Base-by-base conservation (phyloP, 2,888 invertebrate genomes). In the Metopia argyrocephala region DNA sequence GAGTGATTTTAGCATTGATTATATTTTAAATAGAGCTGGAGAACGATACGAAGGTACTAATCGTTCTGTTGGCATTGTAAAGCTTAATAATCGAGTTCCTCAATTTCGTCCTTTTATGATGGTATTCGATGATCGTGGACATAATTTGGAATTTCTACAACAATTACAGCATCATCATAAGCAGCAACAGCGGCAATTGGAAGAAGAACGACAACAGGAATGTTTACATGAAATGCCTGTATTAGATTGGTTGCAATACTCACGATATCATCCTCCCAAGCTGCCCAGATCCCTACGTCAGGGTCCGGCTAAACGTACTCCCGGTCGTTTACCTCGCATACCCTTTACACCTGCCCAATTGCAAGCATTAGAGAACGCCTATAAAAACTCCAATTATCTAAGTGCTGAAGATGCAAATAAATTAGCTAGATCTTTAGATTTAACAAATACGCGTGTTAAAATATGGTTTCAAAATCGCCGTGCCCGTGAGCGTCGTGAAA, bases 401-500 rank as follows among this genome's bases (percentile, higher is more conserved):
- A 94, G 89, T 66, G 93, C 94, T 56, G 92, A 93, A 84, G 94
- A 94, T 85, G 94, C 94, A 5, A 90, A 92, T 20, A 91, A 92
- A 65, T 87, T 95, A 62, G 93, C 95, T 0, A 90, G 91, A 5
- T 87, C 90, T 57, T 89, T 95, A 52, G 91, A 93, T 56, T 88
- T 95, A 80, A 93, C 94, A 1, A 94, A 94, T 86, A 93, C 93
- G 18, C 91, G 94, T 85, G 94, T 94, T 86, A 91, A 89, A 83
- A 95, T 95, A 84, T 95, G 95, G 95, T 95, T 95, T 88, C 95
- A 95, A 92, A 95, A 95, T 89, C 93, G 95, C 57, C 92, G 95
- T 62, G 95, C 95, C 0, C 92, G 95, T 38, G 95, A 95, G 85
- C 91, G 95, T 83, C 92, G 95, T 84, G 95, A 95, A 89, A 93